Conservation (phyloP, 2,113 vertebrate genomes). For the Micronycteris hirsuta region DNA sequence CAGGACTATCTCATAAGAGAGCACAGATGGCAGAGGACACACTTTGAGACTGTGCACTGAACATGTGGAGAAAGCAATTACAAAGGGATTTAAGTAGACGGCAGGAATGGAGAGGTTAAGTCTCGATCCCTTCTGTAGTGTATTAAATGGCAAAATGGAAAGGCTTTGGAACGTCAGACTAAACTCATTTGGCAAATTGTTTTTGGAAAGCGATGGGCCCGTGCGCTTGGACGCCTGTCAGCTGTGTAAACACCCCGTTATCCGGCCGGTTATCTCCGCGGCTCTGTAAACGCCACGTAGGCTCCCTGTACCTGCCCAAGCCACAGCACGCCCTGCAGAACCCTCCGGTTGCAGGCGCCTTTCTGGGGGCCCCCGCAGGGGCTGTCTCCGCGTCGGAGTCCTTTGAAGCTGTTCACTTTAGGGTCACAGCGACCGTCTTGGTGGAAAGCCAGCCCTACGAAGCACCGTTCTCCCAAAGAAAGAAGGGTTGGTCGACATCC, state of each 20-base stretch:
- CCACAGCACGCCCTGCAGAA: not conserved
- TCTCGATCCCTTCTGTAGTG: slow-evolving; percentile 46
- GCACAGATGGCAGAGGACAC: slow-evolving; percentile 49
- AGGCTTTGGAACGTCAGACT: slow-evolving; percentile 74
- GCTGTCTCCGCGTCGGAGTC: rapidly evolving
- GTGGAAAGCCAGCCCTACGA: not conserved
- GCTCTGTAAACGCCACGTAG: not conserved
- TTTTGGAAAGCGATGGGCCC: slow-evolving; percentile 66
- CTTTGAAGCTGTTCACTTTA: not conserved
- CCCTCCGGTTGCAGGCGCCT: not conserved
- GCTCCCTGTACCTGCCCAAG: not conserved
- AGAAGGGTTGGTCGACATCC: slow-evolving; percentile 37
- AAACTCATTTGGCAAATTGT: slow-evolving; percentile 77
- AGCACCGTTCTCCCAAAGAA: not conserved
- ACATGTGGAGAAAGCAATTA: slow-evolving; percentile 63
- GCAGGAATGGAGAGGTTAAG: slow-evolving; percentile 59
- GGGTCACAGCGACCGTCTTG: not conserved
- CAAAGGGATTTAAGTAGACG: slow-evolving; percentile 61
- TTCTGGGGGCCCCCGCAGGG: not conserved
- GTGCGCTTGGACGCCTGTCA: slow-evolving; percentile 65
- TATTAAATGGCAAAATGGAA: slow-evolving; percentile 76
- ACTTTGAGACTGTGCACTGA: not conserved
- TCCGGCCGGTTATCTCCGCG: not conserved
- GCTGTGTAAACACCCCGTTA: slow-evolving; percentile 63
- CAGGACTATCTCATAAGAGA: not conserved